Base-by-base conservation (phyloP, 2,113 vertebrate species). In the Semnornis frantzii region DNA sequence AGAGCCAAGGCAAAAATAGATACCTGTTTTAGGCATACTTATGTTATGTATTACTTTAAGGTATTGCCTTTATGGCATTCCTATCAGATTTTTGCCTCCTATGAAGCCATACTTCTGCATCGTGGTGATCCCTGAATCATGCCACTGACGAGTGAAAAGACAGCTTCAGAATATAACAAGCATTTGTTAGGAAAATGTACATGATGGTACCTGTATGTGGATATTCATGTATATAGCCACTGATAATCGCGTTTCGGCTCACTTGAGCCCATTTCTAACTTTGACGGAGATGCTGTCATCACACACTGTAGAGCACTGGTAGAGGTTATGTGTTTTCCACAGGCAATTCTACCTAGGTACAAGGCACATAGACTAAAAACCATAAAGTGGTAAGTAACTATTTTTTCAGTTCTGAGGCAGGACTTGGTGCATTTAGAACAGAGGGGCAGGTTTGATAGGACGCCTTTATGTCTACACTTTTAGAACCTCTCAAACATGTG, bases 391-490 rank as follows among this genome's bases (percentile, higher is more conserved):
- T 12, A 64, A 65, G 39, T 27, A 52, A 52, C 37, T 39, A 39
- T 80, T 89, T 80, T 89, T 80, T 52, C 42, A 83, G 52, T 55
- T 12, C 31, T 77, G 33, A 64, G 16, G 50, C 17, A 48, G 28
- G 24, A 39, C 10, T 85, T 60, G 25, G 33, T 34, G 3, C 58
- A 28, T 46, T 60, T 68, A 62, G 48, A 1, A 1, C 37, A 78
- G 42, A 33, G 0, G 4, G 27, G 28, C 19, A 66, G 19, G 85
- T 91, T 73, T 91, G 79, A 85, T 27, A 19, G 54, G 78, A 68
- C 75, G 71, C 92, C 68, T 94, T 95, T 94, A 93, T 68, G 37
- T 37, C 33, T 50, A 18, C 34, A 94, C 64, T 73, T 11, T 87
- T 87, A 92, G 75, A 76, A 71, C 63, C 30, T 87, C 85, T 3